Percentiles rank a stretch among this genome's conserved stretches.
Conservation (phyloP, 92 coral and sea anemone genomes). For the Muricea muricata region DNA sequence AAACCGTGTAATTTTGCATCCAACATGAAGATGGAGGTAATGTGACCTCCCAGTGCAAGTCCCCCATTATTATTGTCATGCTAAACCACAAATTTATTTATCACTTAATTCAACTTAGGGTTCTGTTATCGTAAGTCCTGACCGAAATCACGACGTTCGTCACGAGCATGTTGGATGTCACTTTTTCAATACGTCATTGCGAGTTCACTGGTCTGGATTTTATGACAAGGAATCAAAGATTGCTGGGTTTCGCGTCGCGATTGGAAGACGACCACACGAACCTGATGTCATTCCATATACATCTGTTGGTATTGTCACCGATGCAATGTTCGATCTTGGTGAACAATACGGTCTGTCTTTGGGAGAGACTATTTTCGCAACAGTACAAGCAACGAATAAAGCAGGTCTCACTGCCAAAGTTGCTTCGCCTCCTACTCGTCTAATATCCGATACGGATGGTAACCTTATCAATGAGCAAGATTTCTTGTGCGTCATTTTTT, state of each 20-base stretch:
- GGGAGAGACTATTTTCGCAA: slow-evolving; percentile 75
- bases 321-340: slow-evolving; percentile 48
- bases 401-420: slow-evolving; percentile 73
- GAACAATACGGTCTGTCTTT: slow-evolving; percentile 54
- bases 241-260: slow-evolving; percentile 80
- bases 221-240: slow-evolving; percentile 76
- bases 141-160: slow-evolving; percentile 84
- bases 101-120: too few relatives aligned
- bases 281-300: slow-evolving; percentile 59
- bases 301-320: slow-evolving; percentile 67
- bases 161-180: slow-evolving; percentile 85
- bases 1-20: too few relatives aligned
- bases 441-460: slow-evolving; percentile 69
- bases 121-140: slow-evolving; percentile 80
- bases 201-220: slow-evolving; percentile 86
- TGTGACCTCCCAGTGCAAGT: background rate
- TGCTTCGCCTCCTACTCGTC: slow-evolving; percentile 82
- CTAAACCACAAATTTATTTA: too few relatives aligned
- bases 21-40: too few relatives aligned
- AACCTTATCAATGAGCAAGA: slow-evolving; percentile 67
- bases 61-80: background rate
- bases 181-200: slow-evolving; percentile 78
- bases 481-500: slow-evolving; percentile 74
- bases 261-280: slow-evolving; percentile 56
- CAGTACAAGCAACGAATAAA: slow-evolving; percentile 75